These are phyloP conservation scores for Megaceryle alcyon DNA, from an alignment of 2,797 vertebrate species.

Conservation along the genomic window DNA sequence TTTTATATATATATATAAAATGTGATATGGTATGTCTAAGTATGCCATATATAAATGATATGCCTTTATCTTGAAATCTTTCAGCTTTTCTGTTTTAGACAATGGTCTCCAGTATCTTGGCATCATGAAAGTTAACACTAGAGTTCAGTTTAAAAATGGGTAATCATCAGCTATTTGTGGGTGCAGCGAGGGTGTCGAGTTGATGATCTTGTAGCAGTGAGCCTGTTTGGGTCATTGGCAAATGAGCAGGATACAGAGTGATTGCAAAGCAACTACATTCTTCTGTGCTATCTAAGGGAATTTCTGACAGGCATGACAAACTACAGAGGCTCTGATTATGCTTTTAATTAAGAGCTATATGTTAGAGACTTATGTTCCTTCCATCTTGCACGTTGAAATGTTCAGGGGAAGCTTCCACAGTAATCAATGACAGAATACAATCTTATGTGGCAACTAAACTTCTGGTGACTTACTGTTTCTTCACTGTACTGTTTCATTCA, in stretches of 20 bases:
- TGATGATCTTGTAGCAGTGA: neutral
- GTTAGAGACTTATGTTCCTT: neutral
- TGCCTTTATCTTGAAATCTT: neutral
- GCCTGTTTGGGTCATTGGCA: neutral
- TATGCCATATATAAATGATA: neutral
- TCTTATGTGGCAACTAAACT: neutral
- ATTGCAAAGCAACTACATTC: neutral
- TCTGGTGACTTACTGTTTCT: neutral
- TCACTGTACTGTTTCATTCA: neutral
- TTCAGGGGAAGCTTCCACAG: neutral
- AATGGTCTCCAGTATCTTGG: constrained; percentile 28
- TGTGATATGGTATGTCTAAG: too few species aligned
- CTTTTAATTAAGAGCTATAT: neutral
- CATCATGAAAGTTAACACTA: constrained; percentile 49
- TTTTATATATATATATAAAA: too few species aligned
- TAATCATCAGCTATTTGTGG: constrained; percentile 30
- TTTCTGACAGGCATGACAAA: neutral
- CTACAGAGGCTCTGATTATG: neutral
- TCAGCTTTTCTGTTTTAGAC: neutral
- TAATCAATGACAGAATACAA: neutral
- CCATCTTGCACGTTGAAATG: neutral
- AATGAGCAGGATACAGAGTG: neutral
- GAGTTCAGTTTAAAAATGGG: constrained; percentile 51
- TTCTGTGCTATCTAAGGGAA: neutral
- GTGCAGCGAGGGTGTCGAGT: neutral